These are phyloP conservation scores for Sciurus vulgaris DNA, from an alignment of 2,797 vertebrate species.

Conservation along the genomic window DNA sequence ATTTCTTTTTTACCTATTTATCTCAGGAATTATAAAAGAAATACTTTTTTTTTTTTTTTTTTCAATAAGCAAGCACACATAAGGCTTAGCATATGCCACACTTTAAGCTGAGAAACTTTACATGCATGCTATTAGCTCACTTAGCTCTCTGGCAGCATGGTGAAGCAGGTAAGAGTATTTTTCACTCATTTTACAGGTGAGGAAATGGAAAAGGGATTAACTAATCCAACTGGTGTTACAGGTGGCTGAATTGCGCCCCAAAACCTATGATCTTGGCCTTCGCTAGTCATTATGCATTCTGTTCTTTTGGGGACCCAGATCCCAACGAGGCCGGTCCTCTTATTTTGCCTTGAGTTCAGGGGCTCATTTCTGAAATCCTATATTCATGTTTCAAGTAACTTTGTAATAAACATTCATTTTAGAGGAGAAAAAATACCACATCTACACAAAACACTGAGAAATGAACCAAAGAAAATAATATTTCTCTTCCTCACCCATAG, in stretches of 20 bases:
- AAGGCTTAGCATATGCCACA: not conserved
- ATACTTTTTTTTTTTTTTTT: not conserved
- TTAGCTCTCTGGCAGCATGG: not conserved
- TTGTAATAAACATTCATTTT: not conserved
- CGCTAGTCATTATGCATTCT: not conserved
- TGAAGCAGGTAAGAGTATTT: not conserved
- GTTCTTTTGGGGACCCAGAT: fast-evolving
- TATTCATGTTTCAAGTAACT: not conserved
- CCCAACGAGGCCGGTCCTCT: too few relatives aligned
- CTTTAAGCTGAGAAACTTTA: not conserved
- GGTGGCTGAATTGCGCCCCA: not conserved
- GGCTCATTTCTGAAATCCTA: not conserved
- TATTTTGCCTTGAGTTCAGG: not conserved
- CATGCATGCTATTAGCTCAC: not conserved
- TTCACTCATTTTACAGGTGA: not conserved
- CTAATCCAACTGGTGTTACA: too few relatives aligned
- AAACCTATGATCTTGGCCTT: not conserved
- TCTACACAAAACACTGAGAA: not conserved
- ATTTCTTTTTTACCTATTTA: slow-evolving; percentile 15
- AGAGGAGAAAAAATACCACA: not conserved
- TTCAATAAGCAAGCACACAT: not conserved
- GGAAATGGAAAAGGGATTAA: not conserved
- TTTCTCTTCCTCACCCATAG: not conserved
- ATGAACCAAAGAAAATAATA: not conserved
- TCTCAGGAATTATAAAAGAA: slow-evolving; percentile 36